Evolutionary conservation across 2,888 invertebrate species (phyloP).

Genomic region (Kryphioiulus occultus): DNA sequence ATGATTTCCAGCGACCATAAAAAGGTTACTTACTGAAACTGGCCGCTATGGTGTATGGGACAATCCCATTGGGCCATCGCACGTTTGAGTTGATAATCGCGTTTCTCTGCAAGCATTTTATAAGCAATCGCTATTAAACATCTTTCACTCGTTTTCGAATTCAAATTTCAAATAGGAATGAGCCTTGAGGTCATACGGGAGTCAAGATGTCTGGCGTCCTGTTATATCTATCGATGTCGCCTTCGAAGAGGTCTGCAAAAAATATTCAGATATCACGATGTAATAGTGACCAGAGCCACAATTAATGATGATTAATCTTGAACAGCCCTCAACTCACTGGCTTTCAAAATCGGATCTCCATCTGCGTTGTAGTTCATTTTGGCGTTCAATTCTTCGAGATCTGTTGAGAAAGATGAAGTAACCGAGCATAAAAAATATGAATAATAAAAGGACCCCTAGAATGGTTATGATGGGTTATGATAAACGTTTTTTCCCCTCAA

Average conservation of each 20-base stretch:
- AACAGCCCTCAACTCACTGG: not conserved
- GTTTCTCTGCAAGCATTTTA: conserved; percentile 55
- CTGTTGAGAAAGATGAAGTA: not conserved
- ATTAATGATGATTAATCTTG: not conserved
- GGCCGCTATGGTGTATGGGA: conserved; percentile 60
- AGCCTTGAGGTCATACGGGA: not conserved
- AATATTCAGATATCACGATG: too few species aligned
- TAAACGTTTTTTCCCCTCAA: not conserved
- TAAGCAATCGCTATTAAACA: too few species aligned
- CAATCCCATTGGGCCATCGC: conserved; percentile 58
- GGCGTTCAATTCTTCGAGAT: not conserved
- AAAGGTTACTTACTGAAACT: conserved; percentile 57
- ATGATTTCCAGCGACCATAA: not conserved
- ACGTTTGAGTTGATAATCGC: conserved; percentile 57
- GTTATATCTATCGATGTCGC: conserved; percentile 33
- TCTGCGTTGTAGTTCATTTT: not conserved
- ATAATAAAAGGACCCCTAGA: not conserved
- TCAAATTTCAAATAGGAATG: not conserved
- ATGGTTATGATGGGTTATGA: too few species aligned
- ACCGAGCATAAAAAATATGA: not conserved
- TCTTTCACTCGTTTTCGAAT: not conserved
- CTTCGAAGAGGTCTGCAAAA: conserved; percentile 42
- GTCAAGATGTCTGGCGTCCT: not conserved
- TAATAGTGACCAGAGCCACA: not conserved
- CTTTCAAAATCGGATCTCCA: conserved; percentile 41